Evolutionary conservation across 2,888 invertebrate species (phyloP), one percentile per base, ranked within the genome.

Genomic region (Drosophila lacicola): DNA sequence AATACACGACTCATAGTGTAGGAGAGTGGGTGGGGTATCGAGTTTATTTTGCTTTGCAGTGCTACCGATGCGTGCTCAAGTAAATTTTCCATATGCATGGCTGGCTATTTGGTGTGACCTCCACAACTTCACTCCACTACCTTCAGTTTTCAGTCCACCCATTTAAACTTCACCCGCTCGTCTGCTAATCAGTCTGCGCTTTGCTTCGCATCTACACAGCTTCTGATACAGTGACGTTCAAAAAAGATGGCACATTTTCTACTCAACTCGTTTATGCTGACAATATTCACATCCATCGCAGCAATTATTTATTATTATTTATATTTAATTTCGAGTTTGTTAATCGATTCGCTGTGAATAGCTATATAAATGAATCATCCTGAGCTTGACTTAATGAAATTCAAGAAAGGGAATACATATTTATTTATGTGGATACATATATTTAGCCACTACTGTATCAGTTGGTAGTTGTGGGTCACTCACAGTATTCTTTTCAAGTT

Each of bases 51-150:
- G 53, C 53, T 56, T 41, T 63, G 44, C 56, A 44, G 14, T 44
- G 79, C 66, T 50, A 69, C 67, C 57, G 78, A 79, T 72, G 80
- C 75, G 69, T 74, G 75, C 70, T 53, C 78, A 74, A 80, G 78
- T 70, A 72, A 84, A 85, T 75, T 55, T 53, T 39, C 56, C 60
- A 46, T 65, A 67, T 61, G 66, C 63, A 57, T 36, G 53, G 57
- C 51, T 74, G 64, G 19, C 39, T 67, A 58, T 70, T 58, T 66
- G 51, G 44, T 70, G 46, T 49, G 50, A 54, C 41, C 25, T 58
- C 25, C 39, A 36, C 14, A 19, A 10, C 29, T 36, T 17, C 29
- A 46, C 44, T 11, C 13, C 39, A 37, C 50, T 29, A 11, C 9
- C 11, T 19, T 8, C 4, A 9, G 17, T 4, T 44, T 10, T 5